phyloP scores from a whole-genome alignment of 2,113 vertebrate species.

The Microcebus griseorufus region DNA sequence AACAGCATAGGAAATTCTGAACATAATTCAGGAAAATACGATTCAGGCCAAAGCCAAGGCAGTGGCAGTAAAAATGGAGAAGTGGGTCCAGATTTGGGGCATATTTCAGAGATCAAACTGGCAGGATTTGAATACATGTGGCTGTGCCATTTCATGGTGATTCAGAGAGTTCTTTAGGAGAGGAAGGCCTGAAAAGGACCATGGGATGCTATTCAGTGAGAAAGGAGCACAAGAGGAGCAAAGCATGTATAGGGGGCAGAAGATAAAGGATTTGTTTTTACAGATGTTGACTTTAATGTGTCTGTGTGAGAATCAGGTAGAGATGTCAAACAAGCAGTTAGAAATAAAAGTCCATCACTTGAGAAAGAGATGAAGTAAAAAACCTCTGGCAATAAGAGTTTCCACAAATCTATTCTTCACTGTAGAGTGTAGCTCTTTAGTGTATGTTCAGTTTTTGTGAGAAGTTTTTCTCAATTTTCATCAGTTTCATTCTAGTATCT shows the following conservation, averaged over 20 bases:
- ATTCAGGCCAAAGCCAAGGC: neutral
- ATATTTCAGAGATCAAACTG: neutral
- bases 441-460: neutral
- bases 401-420: neutral
- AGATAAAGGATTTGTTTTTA: conserved; percentile 30
- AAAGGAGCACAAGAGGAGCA: neutral
- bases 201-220: neutral
- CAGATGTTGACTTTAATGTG: conserved; percentile 13
- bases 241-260: neutral
- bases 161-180: neutral
- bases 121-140: neutral
- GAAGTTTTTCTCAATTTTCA: conserved; percentile 1
- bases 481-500: neutral
- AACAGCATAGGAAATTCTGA: neutral
- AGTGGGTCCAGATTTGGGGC: neutral
- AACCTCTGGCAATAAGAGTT: neutral
- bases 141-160: neutral
- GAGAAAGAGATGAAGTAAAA: conserved; percentile 5
- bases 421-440: neutral
- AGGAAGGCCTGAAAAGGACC: neutral
- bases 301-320: neutral
- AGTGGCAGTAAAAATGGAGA: neutral
- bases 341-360: conserved; percentile 2
- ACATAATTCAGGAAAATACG: neutral
- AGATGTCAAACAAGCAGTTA: neutral